Percentiles rank a stretch among this genome's conserved stretches.
Conservation (phyloP, 2,113 vertebrate species). For the Prochilodus magdalenae region DNA sequence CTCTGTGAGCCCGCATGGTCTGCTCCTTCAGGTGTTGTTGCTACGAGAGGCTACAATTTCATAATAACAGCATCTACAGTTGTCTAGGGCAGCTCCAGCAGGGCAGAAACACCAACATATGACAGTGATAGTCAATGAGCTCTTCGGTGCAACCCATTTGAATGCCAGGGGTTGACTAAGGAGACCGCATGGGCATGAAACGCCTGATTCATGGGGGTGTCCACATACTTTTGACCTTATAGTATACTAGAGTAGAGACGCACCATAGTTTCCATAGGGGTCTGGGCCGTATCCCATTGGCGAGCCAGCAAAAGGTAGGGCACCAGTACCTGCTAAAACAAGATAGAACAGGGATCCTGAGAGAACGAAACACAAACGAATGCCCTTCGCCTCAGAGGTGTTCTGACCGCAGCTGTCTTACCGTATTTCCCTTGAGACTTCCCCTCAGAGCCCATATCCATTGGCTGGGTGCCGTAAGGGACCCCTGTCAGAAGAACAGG, state of each 20-base stretch:
- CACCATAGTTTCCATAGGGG: constrained; percentile 48
- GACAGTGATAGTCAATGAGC: too few relatives aligned
- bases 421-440: constrained; percentile 44
- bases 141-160: too few relatives aligned
- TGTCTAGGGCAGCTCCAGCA: too few relatives aligned
- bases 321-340: constrained; percentile 42
- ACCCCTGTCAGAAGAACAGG: constrained; percentile 27
- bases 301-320: constrained; percentile 32
- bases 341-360: not conserved
- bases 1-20: too few relatives aligned
- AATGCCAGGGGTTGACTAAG: too few relatives aligned
- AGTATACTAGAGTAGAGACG: not conserved
- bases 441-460: constrained; percentile 38
- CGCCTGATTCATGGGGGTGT: too few relatives aligned
- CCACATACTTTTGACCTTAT: too few relatives aligned
- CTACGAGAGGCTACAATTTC: too few relatives aligned
- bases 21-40: too few relatives aligned
- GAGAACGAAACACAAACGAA: not conserved
- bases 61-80: too few relatives aligned
- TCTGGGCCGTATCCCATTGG: constrained; percentile 25
- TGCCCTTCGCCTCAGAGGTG: not conserved
- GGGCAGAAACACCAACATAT: too few relatives aligned
- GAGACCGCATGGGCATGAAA: too few relatives aligned
- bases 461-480: constrained; percentile 28
- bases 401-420: not conserved